Conservation (phyloP, 1,140 invertebrate species). For the Papilio polyxenes region DNA sequence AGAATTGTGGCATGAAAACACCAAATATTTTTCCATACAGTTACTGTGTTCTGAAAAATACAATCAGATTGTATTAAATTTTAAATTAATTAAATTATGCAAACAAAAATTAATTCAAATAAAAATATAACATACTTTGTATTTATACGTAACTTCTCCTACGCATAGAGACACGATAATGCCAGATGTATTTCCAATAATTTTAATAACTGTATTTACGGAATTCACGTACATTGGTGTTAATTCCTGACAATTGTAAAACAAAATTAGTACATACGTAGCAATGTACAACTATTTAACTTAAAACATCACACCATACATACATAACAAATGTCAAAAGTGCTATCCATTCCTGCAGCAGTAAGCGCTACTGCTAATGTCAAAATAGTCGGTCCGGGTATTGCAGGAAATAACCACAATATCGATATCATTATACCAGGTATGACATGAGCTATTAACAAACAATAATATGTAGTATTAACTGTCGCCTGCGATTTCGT, state of each 20-base stretch:
- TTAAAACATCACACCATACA: conserved; percentile 42
- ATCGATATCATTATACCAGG: conserved; percentile 61
- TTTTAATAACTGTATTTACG: conserved; percentile 71
- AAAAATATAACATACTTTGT: conserved; percentile 52
- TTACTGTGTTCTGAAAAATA: conserved; percentile 54
- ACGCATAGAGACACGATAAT: conserved; percentile 69
- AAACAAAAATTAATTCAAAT: conserved; percentile 20
- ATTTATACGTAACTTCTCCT: conserved; percentile 61
- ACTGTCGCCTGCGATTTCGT: neutral
- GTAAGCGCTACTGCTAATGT: conserved; percentile 66
- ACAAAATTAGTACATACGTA: conserved; percentile 28
- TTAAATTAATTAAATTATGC: neutral
- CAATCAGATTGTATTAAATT: neutral
- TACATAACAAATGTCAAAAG: conserved; percentile 72
- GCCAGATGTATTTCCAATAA: conserved; percentile 69
- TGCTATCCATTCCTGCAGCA: conserved; percentile 72
- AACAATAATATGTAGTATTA: neutral
- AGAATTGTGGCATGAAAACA: conserved; percentile 70
- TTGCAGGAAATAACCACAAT: conserved; percentile 56
- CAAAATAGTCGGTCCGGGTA: conserved; percentile 63
- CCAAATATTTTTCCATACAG: conserved; percentile 71
- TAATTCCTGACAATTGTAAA: conserved; percentile 59
- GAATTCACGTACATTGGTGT: conserved; percentile 68
- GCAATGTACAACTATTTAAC: neutral
- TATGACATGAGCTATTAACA: conserved; percentile 65